phyloP scores from a whole-genome alignment of 2,797 vertebrate species.

The Cetoscarus ocellatus region DNA sequence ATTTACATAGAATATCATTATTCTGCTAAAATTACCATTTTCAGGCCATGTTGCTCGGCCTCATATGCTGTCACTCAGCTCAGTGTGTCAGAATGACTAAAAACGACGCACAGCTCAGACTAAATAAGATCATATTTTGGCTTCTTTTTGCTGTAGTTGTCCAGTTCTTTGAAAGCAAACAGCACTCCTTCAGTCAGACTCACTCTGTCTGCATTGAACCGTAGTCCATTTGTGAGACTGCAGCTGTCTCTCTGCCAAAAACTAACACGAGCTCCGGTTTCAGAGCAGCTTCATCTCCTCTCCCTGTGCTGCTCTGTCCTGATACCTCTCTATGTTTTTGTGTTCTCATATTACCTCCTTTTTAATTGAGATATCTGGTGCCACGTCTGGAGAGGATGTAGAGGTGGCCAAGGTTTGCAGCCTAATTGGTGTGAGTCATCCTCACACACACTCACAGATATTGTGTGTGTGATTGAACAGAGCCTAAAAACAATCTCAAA shows the following conservation, averaged over 20 bases:
- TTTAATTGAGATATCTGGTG: constrained; percentile 80
- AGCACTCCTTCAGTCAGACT: constrained; percentile 34
- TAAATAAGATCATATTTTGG: constrained; percentile 1
- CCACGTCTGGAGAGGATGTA: constrained; percentile 74
- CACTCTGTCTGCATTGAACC: constrained; percentile 37
- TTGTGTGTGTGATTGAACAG: constrained; percentile 44
- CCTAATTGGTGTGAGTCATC: constrained; percentile 66
- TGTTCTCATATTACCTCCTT: constrained; percentile 67
- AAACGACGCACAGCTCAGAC: neutral
- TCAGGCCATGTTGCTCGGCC: no score
- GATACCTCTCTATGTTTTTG: constrained; percentile 44
- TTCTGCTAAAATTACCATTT: no score
- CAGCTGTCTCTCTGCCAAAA: constrained; percentile 79
- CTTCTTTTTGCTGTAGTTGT: neutral
- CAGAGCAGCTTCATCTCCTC: constrained; percentile 60
- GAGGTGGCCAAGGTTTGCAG: constrained; percentile 65
- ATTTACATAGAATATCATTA: no score
- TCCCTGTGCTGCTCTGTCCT: constrained; percentile 43
- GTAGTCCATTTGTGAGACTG: constrained; percentile 66
- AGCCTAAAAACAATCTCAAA: constrained; percentile 61
- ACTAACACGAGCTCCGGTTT: constrained; percentile 72
- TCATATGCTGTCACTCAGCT: no score
- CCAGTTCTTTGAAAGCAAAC: constrained; percentile 14
- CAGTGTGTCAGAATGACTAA: neutral
- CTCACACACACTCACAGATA: constrained; percentile 15